phyloP scores from a whole-genome alignment of 2,888 invertebrate species.

The Dasysyrphus albostriatus region DNA sequence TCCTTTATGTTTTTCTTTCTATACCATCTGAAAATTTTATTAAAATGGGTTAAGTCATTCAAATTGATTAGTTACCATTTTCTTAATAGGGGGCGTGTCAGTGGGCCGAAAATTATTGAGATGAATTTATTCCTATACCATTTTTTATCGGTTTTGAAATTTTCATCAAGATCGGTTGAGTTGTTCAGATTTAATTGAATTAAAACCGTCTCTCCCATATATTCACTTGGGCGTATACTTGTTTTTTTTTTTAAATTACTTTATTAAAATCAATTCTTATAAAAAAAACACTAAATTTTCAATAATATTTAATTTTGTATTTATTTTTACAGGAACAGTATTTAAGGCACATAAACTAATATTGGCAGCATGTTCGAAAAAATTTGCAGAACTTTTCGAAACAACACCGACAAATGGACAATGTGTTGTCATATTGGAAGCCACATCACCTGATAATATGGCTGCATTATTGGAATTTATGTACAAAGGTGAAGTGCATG shows the following conservation, averaged over 20 bases:
- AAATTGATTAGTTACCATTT: background rate
- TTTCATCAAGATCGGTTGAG: background rate
- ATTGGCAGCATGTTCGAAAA: slow-evolving; percentile 96
- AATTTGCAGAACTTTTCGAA: slow-evolving; percentile 95
- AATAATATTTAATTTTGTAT: background rate
- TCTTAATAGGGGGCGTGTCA: too few species aligned
- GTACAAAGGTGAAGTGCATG: slow-evolving; percentile 97
- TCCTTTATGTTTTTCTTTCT: too few species aligned
- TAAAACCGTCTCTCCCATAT: too few species aligned
- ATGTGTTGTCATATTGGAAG: slow-evolving; percentile 94
- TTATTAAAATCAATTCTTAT: too few species aligned
- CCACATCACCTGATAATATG: slow-evolving; percentile 95
- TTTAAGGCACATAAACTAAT: slow-evolving; percentile 96
- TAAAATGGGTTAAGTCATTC: too few species aligned
- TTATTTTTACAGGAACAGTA: slow-evolving; percentile 89
- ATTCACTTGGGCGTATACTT: background rate
- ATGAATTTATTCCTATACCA: too few species aligned
- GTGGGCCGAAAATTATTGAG: too few species aligned
- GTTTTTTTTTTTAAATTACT: background rate
- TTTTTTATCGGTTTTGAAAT: too few species aligned
- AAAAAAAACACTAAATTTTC: background rate
- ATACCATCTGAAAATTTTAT: too few species aligned
- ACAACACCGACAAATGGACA: slow-evolving; percentile 88
- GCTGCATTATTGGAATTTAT: slow-evolving; percentile 95
- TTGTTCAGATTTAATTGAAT: too few species aligned